A percentile compares a stretch with the other conserved stretches of the same genome.
Conservation (phyloP, 2,797 vertebrate species). For the Distichodus sexfasciatus region DNA sequence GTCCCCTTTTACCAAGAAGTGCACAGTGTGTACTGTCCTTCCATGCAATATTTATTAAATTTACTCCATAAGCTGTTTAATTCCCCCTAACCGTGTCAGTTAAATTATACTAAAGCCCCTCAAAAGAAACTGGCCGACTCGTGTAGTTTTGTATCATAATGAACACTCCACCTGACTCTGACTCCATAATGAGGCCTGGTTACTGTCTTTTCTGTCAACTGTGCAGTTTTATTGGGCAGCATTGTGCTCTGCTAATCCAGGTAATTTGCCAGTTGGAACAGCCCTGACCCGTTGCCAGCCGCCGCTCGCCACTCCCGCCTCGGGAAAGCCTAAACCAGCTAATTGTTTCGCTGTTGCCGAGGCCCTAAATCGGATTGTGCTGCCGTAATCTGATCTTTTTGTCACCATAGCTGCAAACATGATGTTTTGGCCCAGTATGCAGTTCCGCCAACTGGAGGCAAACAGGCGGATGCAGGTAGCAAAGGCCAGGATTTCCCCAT, state of each 20-base stretch:
- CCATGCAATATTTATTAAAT: background rate
- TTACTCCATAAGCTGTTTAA: background rate
- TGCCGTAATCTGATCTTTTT: conserved; percentile 45
- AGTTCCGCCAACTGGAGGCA: conserved; percentile 26
- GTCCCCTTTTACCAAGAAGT: background rate
- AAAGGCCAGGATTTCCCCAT: conserved; percentile 21
- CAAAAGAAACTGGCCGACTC: too few species aligned
- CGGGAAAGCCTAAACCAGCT: conserved; percentile 43
- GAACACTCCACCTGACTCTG: background rate
- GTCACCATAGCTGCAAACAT: background rate
- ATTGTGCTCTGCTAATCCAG: conserved; percentile 12
- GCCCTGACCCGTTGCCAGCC: background rate
- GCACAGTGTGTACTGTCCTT: background rate
- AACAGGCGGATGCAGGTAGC: conserved; percentile 8
- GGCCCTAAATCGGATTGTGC: conserved; percentile 46
- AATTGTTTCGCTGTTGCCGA: conserved; percentile 42
- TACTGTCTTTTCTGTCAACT: background rate
- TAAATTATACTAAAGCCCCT: too few species aligned
- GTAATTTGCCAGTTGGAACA: background rate
- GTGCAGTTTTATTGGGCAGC: background rate
- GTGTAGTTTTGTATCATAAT: background rate
- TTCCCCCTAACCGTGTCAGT: too few species aligned
- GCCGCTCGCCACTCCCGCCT: conserved; percentile 8
- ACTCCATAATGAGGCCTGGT: background rate
- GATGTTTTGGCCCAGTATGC: conserved; percentile 2